Evolutionary conservation across 37 sponge, comb jelly and placozoan species (phyloP).

Genomic region (Amphimedon queenslandica): DNA sequence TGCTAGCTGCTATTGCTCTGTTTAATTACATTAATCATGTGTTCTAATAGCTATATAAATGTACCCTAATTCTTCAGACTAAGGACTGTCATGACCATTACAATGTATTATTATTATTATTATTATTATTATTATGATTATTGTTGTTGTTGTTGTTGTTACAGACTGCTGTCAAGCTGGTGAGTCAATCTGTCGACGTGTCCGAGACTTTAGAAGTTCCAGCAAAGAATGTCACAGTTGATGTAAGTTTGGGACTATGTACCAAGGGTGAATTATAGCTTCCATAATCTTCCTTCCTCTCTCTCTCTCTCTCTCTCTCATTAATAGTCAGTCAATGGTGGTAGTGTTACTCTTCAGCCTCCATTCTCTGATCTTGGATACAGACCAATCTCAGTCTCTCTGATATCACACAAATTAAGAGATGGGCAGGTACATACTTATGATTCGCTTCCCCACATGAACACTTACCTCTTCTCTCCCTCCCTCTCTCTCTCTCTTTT

Average conservation of each 20-base stretch:
- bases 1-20: too few relatives aligned
- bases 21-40: too few relatives aligned
- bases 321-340: slow-evolving; percentile 11
- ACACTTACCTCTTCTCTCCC: slow-evolving; percentile 19
- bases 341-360: slow-evolving; percentile 37
- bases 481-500: slow-evolving; percentile 13
- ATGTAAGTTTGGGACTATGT: slow-evolving; percentile 3
- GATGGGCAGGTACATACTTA: slow-evolving; percentile 48
- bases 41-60: too few relatives aligned
- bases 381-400: slow-evolving; percentile 35
- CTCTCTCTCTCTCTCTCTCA: neutral
- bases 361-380: slow-evolving; percentile 59
- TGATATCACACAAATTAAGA: slow-evolving; percentile 55
- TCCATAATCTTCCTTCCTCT: neutral
- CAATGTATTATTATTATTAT: too few relatives aligned
- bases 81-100: too few relatives aligned
- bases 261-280: neutral
- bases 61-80: too few relatives aligned
- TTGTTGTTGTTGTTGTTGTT: too few relatives aligned
- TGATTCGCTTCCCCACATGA: slow-evolving; percentile 6
- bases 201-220: slow-evolving; percentile 26
- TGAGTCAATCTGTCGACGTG: slow-evolving; percentile 26
- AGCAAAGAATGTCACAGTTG: slow-evolving; percentile 23
- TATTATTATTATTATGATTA: too few relatives aligned
- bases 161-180: slow-evolving; percentile 37